Percentiles rank a stretch among this genome's conserved stretches.
These are phyloP conservation scores for Zelleria hepariella DNA, from an alignment of 2,888 invertebrate species.

Conservation along the genomic window DNA sequence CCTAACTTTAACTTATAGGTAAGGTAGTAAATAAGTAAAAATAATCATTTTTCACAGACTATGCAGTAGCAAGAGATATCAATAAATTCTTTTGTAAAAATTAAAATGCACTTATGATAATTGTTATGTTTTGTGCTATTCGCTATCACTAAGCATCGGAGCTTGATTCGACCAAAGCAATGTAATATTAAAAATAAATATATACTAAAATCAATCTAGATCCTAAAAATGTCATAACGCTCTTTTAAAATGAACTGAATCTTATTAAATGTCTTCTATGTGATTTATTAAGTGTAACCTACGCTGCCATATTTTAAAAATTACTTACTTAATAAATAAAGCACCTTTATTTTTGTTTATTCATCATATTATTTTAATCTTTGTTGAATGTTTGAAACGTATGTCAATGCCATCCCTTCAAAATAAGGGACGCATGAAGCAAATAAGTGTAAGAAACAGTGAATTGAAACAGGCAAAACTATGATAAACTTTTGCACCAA, in stretches of 20 bases:
- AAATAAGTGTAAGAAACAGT: too few relatives aligned
- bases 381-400: too few relatives aligned
- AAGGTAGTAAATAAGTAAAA: too few relatives aligned
- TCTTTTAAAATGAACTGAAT: neutral
- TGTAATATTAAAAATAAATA: conserved; percentile 23
- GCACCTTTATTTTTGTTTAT: neutral
- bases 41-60: neutral
- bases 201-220: neutral
- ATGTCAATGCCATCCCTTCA: too few relatives aligned
- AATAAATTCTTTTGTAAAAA: neutral
- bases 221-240: neutral
- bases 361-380: too few relatives aligned
- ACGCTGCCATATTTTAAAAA: conserved; percentile 31
- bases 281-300: conserved; percentile 31
- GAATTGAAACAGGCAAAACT: too few relatives aligned
- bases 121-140: neutral
- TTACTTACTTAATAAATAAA: too few relatives aligned
- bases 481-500: too few relatives aligned
- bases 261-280: conserved; percentile 28
- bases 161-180: conserved; percentile 51
- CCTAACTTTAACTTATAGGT: neutral
- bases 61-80: neutral
- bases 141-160: conserved; percentile 12
- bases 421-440: too few relatives aligned
- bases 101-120: neutral